Evolutionary conservation across 2,888 invertebrate species (phyloP).

Genomic region (Dilophus febrilis): DNA sequence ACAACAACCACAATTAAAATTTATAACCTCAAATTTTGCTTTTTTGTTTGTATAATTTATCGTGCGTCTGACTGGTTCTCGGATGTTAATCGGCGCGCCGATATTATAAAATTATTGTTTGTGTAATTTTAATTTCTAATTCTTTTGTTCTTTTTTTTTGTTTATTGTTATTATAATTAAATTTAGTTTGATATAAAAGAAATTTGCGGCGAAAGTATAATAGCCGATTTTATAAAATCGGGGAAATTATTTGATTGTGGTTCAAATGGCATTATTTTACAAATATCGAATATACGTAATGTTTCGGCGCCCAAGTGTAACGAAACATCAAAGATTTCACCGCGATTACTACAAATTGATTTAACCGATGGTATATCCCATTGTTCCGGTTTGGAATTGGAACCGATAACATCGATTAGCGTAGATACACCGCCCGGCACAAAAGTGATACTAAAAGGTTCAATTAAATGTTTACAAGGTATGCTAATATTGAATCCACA

Average conservation of each 20-base stretch:
- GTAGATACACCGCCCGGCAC: conserved; percentile 81
- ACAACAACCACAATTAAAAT: no score
- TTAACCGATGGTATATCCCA: conserved; percentile 71
- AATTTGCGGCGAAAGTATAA: conserved; percentile 56
- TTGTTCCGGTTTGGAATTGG: conserved; percentile 62
- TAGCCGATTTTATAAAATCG: conserved; percentile 47
- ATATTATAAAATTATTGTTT: no score
- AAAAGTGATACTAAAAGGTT: conserved; percentile 45
- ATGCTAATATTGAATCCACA: conserved; percentile 52
- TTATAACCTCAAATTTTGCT: no score
- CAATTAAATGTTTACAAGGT: conserved; percentile 48
- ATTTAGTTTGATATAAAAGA: conserved; percentile 50
- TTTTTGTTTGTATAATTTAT: no score
- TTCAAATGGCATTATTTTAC: conserved; percentile 52
- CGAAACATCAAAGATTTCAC: conserved; percentile 66
- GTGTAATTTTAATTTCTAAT: neutral
- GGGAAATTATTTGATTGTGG: conserved; percentile 31
- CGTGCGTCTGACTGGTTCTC: no score
- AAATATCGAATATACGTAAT: conserved; percentile 77
- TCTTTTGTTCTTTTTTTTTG: neutral
- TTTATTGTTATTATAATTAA: neutral
- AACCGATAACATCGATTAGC: conserved; percentile 49
- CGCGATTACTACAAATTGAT: conserved; percentile 66
- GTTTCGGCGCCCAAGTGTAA: conserved; percentile 80
- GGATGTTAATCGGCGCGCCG: no score